Percentiles rank a stretch among this genome's conserved stretches.
Evolutionary conservation across 2,797 vertebrate genomes (phyloP).

Genomic region (Sylvia borin): DNA sequence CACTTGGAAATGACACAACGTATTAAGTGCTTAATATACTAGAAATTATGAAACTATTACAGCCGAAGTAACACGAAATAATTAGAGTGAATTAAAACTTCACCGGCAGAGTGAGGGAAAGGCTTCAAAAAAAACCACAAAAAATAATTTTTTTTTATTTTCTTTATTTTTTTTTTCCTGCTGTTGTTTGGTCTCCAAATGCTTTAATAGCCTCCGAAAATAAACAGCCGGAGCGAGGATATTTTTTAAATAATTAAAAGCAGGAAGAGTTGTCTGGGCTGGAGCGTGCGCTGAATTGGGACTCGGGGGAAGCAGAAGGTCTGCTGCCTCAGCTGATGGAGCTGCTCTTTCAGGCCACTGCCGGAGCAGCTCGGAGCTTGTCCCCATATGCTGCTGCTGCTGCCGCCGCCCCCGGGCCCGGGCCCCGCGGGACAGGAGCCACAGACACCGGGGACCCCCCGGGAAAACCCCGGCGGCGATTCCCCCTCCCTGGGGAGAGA

Average conservation of each 20-base stretch:
- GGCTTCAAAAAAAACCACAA: too few relatives aligned
- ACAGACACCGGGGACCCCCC: rapidly evolving
- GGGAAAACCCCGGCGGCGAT: rapidly evolving
- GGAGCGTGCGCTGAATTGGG: background rate
- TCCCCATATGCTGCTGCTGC: background rate
- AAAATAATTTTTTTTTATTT: background rate
- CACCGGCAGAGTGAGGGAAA: conserved; percentile 62
- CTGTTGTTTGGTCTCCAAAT: background rate
- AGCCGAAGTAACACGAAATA: conserved; percentile 76
- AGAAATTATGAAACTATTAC: conserved; percentile 85
- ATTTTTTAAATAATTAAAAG: conserved; percentile 62
- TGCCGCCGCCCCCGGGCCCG: background rate
- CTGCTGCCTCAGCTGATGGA: conserved; percentile 7
- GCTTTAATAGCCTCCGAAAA: conserved; percentile 16
- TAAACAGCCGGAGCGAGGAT: conserved; percentile 14
- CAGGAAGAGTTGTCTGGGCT: background rate
- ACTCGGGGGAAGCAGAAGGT: background rate
- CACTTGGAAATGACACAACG: conserved; percentile 83
- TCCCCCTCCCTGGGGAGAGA: too few relatives aligned
- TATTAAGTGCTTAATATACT: conserved; percentile 87
- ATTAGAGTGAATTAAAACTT: conserved; percentile 80
- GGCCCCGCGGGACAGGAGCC: background rate
- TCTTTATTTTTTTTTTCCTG: background rate
- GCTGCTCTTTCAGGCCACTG: conserved; percentile 30
- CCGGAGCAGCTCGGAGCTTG: background rate